Evolutionary conservation across 2,113 vertebrate species (phyloP).

Genomic region (Cephalopholis sonnerati): DNA sequence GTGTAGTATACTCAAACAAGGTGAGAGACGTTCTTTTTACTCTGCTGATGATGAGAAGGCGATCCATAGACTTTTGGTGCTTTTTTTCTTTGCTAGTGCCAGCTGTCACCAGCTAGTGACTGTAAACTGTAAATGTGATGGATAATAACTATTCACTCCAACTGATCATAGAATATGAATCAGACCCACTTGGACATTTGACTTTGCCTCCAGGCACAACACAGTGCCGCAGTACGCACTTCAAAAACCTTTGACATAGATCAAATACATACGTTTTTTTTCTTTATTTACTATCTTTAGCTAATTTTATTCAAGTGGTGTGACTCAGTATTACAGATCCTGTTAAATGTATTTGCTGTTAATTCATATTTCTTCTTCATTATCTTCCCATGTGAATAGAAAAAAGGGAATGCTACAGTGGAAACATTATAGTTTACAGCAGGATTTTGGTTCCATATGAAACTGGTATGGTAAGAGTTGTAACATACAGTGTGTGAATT

Average conservation of each 20-base stretch:
- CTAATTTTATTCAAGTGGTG: not conserved
- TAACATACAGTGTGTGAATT: conserved; percentile 5
- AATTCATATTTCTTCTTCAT: not conserved
- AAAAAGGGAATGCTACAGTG: not conserved
- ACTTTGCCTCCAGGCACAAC: conserved; percentile 41
- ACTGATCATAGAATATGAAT: conserved; percentile 42
- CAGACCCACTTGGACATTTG: conserved; percentile 40
- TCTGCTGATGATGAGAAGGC: conserved; percentile 4
- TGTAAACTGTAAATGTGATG: conserved; percentile 29
- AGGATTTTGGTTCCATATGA: not conserved
- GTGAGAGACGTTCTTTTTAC: conserved; percentile 2
- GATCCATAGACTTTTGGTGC: conserved; percentile 4
- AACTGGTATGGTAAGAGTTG: not conserved
- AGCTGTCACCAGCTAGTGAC: conserved; percentile 31
- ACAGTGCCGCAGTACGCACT: not conserved
- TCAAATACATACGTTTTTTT: not conserved
- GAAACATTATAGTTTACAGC: not conserved
- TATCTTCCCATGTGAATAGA: not conserved
- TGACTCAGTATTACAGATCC: not conserved
- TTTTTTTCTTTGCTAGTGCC: conserved; percentile 15
- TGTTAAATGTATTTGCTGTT: not conserved
- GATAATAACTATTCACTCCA: conserved; percentile 43
- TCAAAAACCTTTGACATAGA: conserved; percentile 9
- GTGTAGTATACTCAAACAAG: conserved; percentile 27
- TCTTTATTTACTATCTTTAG: not conserved